Conservation (phyloP, 2,113 vertebrate genomes). For the Myiozetetes cayanensis region DNA sequence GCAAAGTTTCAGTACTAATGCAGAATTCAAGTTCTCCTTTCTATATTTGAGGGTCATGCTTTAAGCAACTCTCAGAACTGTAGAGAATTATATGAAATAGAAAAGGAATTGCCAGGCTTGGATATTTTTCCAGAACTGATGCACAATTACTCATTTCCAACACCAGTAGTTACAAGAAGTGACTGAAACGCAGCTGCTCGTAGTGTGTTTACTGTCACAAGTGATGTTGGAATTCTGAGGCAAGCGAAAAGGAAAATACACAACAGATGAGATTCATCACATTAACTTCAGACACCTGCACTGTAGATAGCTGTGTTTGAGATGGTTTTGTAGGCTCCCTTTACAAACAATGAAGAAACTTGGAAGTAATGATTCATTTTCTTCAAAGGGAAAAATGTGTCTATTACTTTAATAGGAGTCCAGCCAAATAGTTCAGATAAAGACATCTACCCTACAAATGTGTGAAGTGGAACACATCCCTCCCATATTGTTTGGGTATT, state of each 20-base stretch:
- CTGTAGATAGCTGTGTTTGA: not conserved
- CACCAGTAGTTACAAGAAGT: not conserved
- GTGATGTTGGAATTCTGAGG: not conserved
- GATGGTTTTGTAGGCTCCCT: not conserved
- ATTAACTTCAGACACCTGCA: not conserved
- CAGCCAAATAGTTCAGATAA: conserved; percentile 38
- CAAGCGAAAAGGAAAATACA: conserved; percentile 2
- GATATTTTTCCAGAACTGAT: not conserved
- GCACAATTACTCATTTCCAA: not conserved
- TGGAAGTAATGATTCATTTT: conserved; percentile 19
- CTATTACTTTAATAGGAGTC: conserved; percentile 5
- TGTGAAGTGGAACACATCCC: conserved; percentile 23
- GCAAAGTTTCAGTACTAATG: not conserved
- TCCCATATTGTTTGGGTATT: conserved; percentile 2
- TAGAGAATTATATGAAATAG: not conserved
- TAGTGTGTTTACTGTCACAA: not conserved
- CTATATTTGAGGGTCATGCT: not conserved
- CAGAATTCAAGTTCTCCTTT: not conserved
- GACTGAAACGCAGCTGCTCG: not conserved
- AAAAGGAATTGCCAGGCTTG: not conserved
- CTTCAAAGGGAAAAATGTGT: conserved; percentile 12
- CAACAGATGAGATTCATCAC: not conserved
- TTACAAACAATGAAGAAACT: not conserved
- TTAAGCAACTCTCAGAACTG: not conserved
- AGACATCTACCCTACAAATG: not conserved